Percentiles rank a stretch among this genome's conserved stretches.
phyloP scores from a whole-genome alignment of 1,140 invertebrate genomes.

The Arctopsyche grandis region DNA sequence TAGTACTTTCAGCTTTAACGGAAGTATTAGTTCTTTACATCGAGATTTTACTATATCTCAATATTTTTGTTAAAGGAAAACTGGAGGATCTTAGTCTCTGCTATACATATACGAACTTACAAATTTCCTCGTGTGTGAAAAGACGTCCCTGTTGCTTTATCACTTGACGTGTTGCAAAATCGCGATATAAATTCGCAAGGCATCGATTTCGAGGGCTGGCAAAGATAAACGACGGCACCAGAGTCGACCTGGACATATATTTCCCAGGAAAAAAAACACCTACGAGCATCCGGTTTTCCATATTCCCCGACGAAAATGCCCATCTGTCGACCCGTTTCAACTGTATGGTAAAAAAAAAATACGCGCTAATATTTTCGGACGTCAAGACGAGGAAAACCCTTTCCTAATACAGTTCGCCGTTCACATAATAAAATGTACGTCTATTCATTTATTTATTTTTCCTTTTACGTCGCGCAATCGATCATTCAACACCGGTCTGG shows the following conservation, averaged over 20 bases:
- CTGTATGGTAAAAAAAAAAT: constrained; percentile 6
- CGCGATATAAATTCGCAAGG: not conserved
- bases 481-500: not conserved
- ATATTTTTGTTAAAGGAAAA: too few species aligned
- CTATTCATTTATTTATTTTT: not conserved
- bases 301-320: constrained; percentile 29
- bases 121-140: too few species aligned
- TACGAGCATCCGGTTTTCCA: constrained; percentile 26
- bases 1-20: too few species aligned
- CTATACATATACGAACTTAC: too few species aligned
- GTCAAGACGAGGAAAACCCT: constrained; percentile 25
- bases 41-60: too few species aligned
- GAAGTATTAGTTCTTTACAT: too few species aligned
- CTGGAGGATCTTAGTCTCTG: too few species aligned
- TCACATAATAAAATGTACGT: constrained; percentile 5
- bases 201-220: not conserved
- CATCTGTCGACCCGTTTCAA: constrained; percentile 35
- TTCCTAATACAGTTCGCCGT: constrained; percentile 19
- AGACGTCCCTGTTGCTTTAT: too few species aligned
- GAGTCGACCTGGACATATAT: constrained; percentile 35
- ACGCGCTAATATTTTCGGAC: constrained; percentile 28
- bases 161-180: too few species aligned
- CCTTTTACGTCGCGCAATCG: not conserved
- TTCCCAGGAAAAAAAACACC: constrained; percentile 13
- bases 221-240: constrained; percentile 11